Evolutionary conservation across 30 jellyfish, hydroid and myxozoan genomes (phyloP), one percentile per base, ranked within the genome.

Genomic region (Turritopsis dohrnii): DNA sequence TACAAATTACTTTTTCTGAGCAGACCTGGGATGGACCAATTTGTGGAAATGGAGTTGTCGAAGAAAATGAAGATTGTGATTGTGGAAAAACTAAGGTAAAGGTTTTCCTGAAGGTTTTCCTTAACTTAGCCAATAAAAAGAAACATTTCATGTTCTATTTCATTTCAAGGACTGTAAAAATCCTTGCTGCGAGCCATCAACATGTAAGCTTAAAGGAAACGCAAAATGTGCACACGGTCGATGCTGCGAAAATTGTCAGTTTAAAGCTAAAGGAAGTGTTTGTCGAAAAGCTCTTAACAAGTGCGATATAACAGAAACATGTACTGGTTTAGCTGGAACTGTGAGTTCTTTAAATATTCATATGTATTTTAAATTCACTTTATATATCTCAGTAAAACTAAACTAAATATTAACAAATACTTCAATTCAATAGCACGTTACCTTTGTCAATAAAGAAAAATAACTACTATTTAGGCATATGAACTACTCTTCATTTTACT

Each of bases 181-280:
- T 19, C 77, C 31, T 7, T 69, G 77, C 30, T 69, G 77, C 22
- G 30, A 69, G 4, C 77, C 77, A 27, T n/a, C 30, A 27, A 69
- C 77, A 69, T 69, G 77, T 19, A 69, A 69, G 30, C 30, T 69
- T 23, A 69, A 69, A n/a, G 31, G 31, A 7, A 27, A 27, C 28
- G 77, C 77, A 9, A 69, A 69, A 69, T 69, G 77, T 69, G 77
- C 77, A n/a, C 77, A 69, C 77, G 77, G 77, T 1, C 31, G 19
- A 69, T 69, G 77, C 19, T 69, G 77, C 77, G 77, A 69, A 8
- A 69, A 69, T 19, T 69, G 77, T 27, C 1, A 69, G 77, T 69
- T 69, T 1, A 69, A 69, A 69, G 77, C 77, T n/a, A 69, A 69
- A 1, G 77, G 77, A 27, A 69, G 22, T 7, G 28, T 69, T 8